These are phyloP conservation scores for Rhagoletis pomonella DNA, from an alignment of 1,140 invertebrate species.

Conservation along the genomic window DNA sequence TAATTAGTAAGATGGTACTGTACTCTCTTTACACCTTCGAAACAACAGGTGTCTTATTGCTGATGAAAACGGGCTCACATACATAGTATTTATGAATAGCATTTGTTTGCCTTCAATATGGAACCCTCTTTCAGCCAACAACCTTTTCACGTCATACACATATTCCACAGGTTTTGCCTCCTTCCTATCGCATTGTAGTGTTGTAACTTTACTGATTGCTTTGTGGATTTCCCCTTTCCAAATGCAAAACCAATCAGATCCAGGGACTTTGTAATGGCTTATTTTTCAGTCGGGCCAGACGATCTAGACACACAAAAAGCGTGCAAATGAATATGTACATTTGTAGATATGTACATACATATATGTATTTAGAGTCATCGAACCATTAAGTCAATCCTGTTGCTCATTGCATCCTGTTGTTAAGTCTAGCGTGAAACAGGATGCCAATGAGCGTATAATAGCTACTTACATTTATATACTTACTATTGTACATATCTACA, in stretches of 20 bases:
- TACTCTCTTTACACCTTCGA: too few species aligned
- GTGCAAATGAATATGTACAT: too few species aligned
- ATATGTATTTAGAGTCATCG: background rate
- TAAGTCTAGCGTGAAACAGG: slow-evolving; percentile 52
- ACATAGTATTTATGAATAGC: too few species aligned
- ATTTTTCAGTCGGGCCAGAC: background rate
- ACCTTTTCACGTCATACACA: background rate
- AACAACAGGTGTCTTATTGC: too few species aligned
- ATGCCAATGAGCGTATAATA: slow-evolving; percentile 52
- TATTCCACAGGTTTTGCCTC: background rate
- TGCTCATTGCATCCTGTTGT: slow-evolving; percentile 53
- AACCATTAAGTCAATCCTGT: slow-evolving; percentile 46
- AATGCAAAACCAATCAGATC: slow-evolving; percentile 12
- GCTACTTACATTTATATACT: background rate
- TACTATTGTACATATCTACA: background rate
- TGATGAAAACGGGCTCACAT: too few species aligned
- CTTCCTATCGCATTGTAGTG: background rate
- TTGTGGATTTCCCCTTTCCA: background rate
- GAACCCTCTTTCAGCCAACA: too few species aligned
- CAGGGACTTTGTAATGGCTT: background rate
- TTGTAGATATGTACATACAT: background rate
- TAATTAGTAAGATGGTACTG: too few species aligned
- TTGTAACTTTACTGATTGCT: slow-evolving; percentile 3
- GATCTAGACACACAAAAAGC: background rate
- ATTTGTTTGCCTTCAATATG: too few species aligned